Percentiles rank a stretch among this genome's conserved stretches.
phyloP scores from a whole-genome alignment of 53 echinoderm and acorn worm genomes.

The Zoroaster sp. region DNA sequence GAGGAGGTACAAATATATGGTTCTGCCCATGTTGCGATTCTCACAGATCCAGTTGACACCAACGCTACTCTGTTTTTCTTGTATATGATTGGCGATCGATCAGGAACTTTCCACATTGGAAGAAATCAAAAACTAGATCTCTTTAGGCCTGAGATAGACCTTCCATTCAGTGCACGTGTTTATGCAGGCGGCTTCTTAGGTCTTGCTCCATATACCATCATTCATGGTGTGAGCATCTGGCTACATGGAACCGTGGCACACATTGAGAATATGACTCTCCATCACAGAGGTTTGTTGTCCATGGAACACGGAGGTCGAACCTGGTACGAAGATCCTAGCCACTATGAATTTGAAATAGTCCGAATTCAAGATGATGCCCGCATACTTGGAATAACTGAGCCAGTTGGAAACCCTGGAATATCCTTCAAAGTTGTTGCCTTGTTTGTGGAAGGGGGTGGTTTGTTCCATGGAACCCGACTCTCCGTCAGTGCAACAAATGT shows the following conservation, averaged over 20 bases:
- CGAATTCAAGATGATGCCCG: constrained; percentile 68
- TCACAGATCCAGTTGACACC: constrained; percentile 74
- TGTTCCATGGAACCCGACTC: constrained; percentile 68
- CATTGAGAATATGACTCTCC: constrained; percentile 70
- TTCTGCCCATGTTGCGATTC: constrained; percentile 74
- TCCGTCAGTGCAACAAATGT: constrained; percentile 66
- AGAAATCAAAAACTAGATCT: constrained; percentile 75
- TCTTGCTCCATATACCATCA: constrained; percentile 80
- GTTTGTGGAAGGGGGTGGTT: constrained; percentile 81
- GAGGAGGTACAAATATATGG: constrained; percentile 94
- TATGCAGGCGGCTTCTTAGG: constrained; percentile 85
- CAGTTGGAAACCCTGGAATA: constrained; percentile 72
- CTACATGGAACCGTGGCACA: constrained; percentile 78
- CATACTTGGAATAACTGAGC: constrained; percentile 68
- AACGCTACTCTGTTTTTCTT: constrained; percentile 77
- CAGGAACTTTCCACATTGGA: constrained; percentile 83
- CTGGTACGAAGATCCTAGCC: constrained; percentile 63
- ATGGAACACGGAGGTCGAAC: constrained; percentile 90
- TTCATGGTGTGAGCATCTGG: constrained; percentile 90
- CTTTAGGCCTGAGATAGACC: constrained; percentile 82
- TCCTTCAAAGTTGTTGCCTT: constrained; percentile 59
- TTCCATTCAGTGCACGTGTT: constrained; percentile 86
- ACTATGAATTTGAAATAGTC: constrained; percentile 68
- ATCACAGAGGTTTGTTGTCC: constrained; percentile 75
- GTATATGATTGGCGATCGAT: constrained; percentile 92